Base-by-base conservation (phyloP, 2,888 invertebrate genomes). In the Lycaena phlaeas region DNA sequence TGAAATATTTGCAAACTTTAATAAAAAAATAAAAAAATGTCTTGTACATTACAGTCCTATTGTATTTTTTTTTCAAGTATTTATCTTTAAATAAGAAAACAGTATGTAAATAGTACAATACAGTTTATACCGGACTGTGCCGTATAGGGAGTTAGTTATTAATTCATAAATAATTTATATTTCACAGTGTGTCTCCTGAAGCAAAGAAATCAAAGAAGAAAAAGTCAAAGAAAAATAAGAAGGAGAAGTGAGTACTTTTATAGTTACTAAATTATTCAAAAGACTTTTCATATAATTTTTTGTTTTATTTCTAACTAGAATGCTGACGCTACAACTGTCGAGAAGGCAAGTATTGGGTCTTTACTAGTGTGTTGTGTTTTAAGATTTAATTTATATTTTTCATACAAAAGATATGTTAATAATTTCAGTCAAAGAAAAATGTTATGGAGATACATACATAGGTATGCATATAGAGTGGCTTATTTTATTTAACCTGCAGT, bases 121-220 rank as follows among this genome's bases (percentile, higher is more conserved):
- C n/a, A n/a, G n/a, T n/a, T n/a, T n/a, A n/a, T n/a, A n/a, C n/a
- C n/a, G n/a, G n/a, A n/a, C n/a, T n/a, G n/a, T n/a, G n/a, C n/a
- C n/a, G n/a, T n/a, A n/a, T n/a, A n/a, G n/a, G n/a, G n/a, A n/a
- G n/a, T n/a, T n/a, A n/a, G n/a, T n/a, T n/a, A n/a, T n/a, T n/a
- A n/a, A n/a, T n/a, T n/a, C n/a, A n/a, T n/a, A n/a, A n/a, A n/a
- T n/a, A n/a, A n/a, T n/a, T n/a, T n/a, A n/a, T n/a, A n/a, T n/a
- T n/a, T 82, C 69, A 2, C 77, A 93, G 93, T 61, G 87, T 89
- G 30, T 90, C 92, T 38, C 90, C 90, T 52, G 92, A 92, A 60
- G 86, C 88, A 15, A 92, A 90, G 72, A 90, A 89, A 62, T 82
- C 89, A 49, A 92, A 92, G 79, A 92, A 92, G 87, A 93, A 92